These are phyloP conservation scores for Lycia hirtaria DNA, from an alignment of 2,888 invertebrate species.

Conservation along the genomic window DNA sequence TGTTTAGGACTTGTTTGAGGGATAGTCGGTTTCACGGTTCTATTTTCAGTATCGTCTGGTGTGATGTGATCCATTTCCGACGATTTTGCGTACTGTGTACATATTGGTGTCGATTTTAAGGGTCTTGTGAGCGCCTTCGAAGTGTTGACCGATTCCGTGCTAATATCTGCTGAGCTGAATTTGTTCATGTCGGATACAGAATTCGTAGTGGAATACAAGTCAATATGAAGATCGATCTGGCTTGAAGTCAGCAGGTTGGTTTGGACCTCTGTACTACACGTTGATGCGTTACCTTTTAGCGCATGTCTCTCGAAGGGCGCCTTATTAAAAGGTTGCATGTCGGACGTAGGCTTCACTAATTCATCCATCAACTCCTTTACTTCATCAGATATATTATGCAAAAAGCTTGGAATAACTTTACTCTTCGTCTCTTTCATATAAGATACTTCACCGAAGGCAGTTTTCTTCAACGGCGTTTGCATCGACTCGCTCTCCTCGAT, in stretches of 20 bases:
- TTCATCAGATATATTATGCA: slow-evolving; percentile 64
- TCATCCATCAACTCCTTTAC: slow-evolving; percentile 73
- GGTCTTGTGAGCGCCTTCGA: slow-evolving; percentile 34
- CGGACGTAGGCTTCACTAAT: slow-evolving; percentile 68
- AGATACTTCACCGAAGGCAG: slow-evolving; percentile 60
- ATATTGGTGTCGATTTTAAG: slow-evolving; percentile 23
- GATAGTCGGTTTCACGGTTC: background rate
- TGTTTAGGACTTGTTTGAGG: background rate
- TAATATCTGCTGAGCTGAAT: slow-evolving; percentile 26
- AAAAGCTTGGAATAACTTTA: slow-evolving; percentile 68
- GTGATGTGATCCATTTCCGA: slow-evolving; percentile 24
- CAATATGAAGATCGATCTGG: slow-evolving; percentile 65
- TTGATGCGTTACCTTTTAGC: slow-evolving; percentile 45
- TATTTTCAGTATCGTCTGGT: background rate
- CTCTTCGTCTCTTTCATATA: slow-evolving; percentile 56
- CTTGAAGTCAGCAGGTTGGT: slow-evolving; percentile 67
- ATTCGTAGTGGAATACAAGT: slow-evolving; percentile 45
- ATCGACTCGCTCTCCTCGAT: slow-evolving; percentile 49
- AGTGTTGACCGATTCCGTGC: slow-evolving; percentile 28
- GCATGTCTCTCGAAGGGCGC: slow-evolving; percentile 14
- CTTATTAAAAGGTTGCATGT: slow-evolving; percentile 54
- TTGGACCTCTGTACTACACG: slow-evolving; percentile 65
- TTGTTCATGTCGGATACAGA: slow-evolving; percentile 42
- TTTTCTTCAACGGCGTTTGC: slow-evolving; percentile 62
- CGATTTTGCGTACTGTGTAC: slow-evolving; percentile 20